These are phyloP conservation scores for Lytechinus pictus DNA, from an alignment of 35 echinoderm and acorn worm species.

Conservation along the genomic window DNA sequence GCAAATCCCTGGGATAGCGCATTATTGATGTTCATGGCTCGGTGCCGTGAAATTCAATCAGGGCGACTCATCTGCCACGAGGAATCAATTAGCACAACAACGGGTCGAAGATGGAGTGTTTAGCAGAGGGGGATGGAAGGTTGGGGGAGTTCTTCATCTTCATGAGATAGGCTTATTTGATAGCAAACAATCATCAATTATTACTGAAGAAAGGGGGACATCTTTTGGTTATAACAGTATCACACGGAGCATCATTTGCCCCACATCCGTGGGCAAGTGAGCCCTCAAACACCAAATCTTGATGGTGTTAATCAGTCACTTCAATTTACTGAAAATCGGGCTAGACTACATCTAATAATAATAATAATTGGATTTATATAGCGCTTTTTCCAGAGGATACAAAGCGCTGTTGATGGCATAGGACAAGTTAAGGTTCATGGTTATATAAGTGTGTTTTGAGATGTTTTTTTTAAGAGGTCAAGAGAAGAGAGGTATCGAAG, in stretches of 20 bases:
- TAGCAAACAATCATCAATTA: neutral
- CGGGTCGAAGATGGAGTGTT: neutral
- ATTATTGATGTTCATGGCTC: constrained; percentile 18
- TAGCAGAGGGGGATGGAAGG: neutral
- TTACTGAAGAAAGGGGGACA: neutral
- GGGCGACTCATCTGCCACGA: neutral
- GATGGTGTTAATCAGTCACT: no score
- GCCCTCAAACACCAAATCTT: neutral
- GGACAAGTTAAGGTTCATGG: no score
- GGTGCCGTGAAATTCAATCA: constrained; percentile 17
- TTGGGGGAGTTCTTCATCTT: neutral
- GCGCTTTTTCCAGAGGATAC: no score
- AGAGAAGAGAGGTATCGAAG: no score
- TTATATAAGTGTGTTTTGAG: no score
- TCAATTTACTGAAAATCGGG: no score
- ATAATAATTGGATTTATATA: no score
- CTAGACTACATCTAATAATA: no score
- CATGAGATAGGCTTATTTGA: neutral
- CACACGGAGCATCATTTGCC: neutral
- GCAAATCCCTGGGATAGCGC: neutral
- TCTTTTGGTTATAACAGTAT: neutral
- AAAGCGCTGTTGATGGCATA: no score
- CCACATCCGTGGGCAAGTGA: neutral
- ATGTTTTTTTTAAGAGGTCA: no score
- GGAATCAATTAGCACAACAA: constrained; percentile 12